These are phyloP conservation scores for Eilema griseolum DNA, from an alignment of 2,888 invertebrate genomes.

Conservation along the genomic window DNA sequence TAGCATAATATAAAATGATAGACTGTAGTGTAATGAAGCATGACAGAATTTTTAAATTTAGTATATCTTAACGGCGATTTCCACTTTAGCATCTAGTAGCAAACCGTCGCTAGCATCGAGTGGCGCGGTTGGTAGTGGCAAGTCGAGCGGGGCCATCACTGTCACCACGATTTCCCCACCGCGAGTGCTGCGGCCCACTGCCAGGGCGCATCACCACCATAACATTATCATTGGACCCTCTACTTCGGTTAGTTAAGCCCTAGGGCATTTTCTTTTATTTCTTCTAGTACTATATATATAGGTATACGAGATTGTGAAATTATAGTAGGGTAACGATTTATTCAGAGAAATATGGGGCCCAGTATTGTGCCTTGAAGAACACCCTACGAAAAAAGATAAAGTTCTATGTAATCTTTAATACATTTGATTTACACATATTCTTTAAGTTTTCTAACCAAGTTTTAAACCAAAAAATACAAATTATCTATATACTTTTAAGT, in stretches of 20 bases:
- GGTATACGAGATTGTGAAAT: neutral
- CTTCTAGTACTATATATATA: neutral
- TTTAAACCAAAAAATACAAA: neutral
- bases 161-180: slow-evolving; percentile 67
- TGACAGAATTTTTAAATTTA: neutral
- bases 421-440: neutral
- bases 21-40: neutral
- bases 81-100: slow-evolving; percentile 49
- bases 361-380: slow-evolving; percentile 6
- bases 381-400: neutral
- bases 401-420: neutral
- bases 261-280: neutral
- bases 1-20: neutral
- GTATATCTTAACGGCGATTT: neutral
- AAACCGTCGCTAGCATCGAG: slow-evolving; percentile 53
- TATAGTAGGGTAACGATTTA: neutral
- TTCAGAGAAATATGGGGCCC: neutral
- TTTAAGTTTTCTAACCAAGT: neutral
- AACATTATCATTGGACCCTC: slow-evolving; percentile 72
- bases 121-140: slow-evolving; percentile 38
- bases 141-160: slow-evolving; percentile 48
- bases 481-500: neutral
- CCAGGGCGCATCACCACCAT: slow-evolving; percentile 86
- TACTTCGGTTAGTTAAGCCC: slow-evolving; percentile 41
- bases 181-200: slow-evolving; percentile 81